Evolutionary conservation across 2,888 invertebrate species (phyloP).

Genomic region (Patella ulyssiponensis): DNA sequence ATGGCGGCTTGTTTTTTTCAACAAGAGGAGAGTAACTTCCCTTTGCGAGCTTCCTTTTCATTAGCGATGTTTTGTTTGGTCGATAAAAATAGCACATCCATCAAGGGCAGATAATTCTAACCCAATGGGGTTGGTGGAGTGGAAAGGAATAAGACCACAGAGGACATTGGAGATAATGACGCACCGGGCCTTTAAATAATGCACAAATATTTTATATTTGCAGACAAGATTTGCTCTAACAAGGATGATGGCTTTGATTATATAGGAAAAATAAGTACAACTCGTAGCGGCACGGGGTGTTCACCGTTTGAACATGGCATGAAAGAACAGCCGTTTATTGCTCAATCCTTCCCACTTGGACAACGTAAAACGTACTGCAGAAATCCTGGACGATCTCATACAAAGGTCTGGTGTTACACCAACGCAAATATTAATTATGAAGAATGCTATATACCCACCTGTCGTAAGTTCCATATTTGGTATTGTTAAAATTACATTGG

Average conservation of each 20-base stretch:
- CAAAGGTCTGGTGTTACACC: background rate
- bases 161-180: too few relatives aligned
- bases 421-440: background rate
- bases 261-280: background rate
- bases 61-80: too few relatives aligned
- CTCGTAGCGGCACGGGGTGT: background rate
- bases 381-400: background rate
- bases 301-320: background rate
- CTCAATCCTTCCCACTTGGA: background rate
- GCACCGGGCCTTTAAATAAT: too few relatives aligned
- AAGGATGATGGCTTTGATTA: slow-evolving; percentile 3
- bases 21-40: too few relatives aligned
- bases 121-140: too few relatives aligned
- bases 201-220: background rate
- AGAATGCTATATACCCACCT: background rate
- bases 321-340: background rate
- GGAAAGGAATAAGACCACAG: too few relatives aligned
- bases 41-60: too few relatives aligned
- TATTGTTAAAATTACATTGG: too few relatives aligned
- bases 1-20: too few relatives aligned
- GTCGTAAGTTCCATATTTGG: background rate
- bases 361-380: background rate
- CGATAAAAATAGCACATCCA: too few relatives aligned
- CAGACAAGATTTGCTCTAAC: background rate
- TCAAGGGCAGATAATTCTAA: too few relatives aligned